A percentile compares a stretch with the other conserved stretches of the same genome.
Evolutionary conservation across 2,888 invertebrate genomes (phyloP).

Genomic region (Bombyx huttoni): DNA sequence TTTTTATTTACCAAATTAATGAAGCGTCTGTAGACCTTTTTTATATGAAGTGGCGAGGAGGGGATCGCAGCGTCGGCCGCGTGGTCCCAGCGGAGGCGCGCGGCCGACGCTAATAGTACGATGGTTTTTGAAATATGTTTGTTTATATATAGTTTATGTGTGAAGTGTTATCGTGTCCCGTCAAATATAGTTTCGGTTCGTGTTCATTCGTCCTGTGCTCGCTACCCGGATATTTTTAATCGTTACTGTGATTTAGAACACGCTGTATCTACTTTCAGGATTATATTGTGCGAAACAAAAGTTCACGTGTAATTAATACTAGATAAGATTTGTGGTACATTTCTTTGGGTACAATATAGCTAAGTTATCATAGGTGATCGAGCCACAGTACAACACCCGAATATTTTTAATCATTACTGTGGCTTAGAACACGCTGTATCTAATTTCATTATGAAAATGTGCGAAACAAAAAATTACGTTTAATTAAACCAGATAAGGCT

Average conservation of each 20-base stretch:
- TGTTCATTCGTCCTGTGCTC: constrained; percentile 52
- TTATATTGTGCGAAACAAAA: not conserved
- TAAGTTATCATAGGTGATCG: too few relatives aligned
- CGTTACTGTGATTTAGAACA: constrained; percentile 63
- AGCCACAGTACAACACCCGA: too few relatives aligned
- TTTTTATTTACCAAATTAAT: constrained; percentile 66
- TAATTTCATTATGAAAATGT: not conserved
- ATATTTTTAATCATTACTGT: constrained; percentile 65
- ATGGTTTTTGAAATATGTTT: constrained; percentile 29
- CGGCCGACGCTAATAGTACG: constrained; percentile 13
- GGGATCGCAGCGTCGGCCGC: constrained; percentile 22
- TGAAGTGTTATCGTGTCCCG: constrained; percentile 52
- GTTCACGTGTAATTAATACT: too few relatives aligned
- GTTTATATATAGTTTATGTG: constrained; percentile 55
- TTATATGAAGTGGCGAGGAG: constrained; percentile 31
- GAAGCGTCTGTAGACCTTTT: constrained; percentile 45
- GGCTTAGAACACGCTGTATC: constrained; percentile 39
- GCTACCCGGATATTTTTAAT: constrained; percentile 45
- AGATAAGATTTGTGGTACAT: too few relatives aligned
- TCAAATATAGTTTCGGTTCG: constrained; percentile 49
- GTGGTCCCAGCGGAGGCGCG: constrained; percentile 16
- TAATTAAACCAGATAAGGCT: too few relatives aligned
- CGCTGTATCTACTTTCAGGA: not conserved
- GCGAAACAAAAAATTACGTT: not conserved
- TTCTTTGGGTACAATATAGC: too few relatives aligned